A percentile compares a stretch with the other conserved stretches of the same genome.
Evolutionary conservation across 2,888 invertebrate genomes (phyloP).

Genomic region (Monoplex corrugatus): DNA sequence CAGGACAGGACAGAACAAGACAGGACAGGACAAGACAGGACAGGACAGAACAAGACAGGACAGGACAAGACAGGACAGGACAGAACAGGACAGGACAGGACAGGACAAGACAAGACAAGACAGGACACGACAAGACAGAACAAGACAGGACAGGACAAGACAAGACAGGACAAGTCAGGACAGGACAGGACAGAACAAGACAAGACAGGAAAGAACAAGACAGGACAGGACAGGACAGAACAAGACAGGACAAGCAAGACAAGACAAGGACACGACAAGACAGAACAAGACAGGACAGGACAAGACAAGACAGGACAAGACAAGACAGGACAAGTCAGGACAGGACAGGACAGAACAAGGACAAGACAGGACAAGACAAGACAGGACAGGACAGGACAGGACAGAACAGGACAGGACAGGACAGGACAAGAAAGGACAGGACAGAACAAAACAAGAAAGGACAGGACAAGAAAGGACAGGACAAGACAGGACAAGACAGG

Average conservation of each 20-base stretch:
- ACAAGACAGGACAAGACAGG: no score
- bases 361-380: no score
- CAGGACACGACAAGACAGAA: not conserved
- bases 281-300: no score
- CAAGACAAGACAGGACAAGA: not conserved
- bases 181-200: slow-evolving; percentile 2
- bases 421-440: not conserved
- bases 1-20: not conserved
- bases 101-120: not conserved
- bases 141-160: slow-evolving; percentile 2
- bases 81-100: not conserved
- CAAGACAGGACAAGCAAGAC: slow-evolving; percentile 4
- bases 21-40: not conserved
- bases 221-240: slow-evolving; percentile 1
- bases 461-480: no score
- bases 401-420: not conserved
- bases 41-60: not conserved
- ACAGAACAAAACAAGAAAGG: no score
- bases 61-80: not conserved
- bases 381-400: not conserved
- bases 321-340: not conserved
- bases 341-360: not conserved
- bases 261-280: no score
- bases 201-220: not conserved
- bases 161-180: not conserved